These are phyloP conservation scores for Sclerurus mexicanus DNA, from an alignment of 2,113 vertebrate genomes.

Conservation along the genomic window DNA sequence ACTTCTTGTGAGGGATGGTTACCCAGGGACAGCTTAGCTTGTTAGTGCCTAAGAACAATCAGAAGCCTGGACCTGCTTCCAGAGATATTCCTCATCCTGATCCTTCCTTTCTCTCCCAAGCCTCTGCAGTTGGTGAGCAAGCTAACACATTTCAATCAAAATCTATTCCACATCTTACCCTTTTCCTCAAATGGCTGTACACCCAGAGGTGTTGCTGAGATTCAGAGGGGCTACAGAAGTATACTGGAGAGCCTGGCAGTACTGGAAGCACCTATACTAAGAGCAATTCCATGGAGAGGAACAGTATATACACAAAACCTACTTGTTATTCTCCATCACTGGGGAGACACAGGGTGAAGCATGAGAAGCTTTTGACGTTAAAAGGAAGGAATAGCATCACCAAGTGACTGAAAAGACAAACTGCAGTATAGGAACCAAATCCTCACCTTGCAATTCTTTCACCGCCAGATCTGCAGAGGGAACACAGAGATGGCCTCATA, in stretches of 20 bases:
- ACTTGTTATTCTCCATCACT: background rate
- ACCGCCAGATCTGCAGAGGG: conserved; percentile 44
- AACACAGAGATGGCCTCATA: background rate
- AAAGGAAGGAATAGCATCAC: background rate
- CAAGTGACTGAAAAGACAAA: background rate
- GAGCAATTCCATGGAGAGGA: background rate
- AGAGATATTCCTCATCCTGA: background rate
- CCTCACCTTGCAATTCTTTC: conserved; percentile 61
- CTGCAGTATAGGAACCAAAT: background rate
- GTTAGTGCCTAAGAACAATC: background rate
- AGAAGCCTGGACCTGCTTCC: background rate
- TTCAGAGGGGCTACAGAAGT: background rate
- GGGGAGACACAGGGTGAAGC: background rate
- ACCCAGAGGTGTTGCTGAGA: background rate
- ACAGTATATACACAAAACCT: background rate
- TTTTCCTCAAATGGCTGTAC: background rate
- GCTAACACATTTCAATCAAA: background rate
- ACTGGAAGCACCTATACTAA: background rate
- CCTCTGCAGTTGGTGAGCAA: background rate
- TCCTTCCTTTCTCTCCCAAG: background rate
- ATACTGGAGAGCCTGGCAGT: background rate
- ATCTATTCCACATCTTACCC: background rate
- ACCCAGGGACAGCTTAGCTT: background rate
- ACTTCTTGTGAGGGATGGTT: background rate
- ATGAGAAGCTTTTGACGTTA: background rate